Conservation (phyloP, 2,113 vertebrate genomes). For the Ornithorhynchus anatinus region DNA sequence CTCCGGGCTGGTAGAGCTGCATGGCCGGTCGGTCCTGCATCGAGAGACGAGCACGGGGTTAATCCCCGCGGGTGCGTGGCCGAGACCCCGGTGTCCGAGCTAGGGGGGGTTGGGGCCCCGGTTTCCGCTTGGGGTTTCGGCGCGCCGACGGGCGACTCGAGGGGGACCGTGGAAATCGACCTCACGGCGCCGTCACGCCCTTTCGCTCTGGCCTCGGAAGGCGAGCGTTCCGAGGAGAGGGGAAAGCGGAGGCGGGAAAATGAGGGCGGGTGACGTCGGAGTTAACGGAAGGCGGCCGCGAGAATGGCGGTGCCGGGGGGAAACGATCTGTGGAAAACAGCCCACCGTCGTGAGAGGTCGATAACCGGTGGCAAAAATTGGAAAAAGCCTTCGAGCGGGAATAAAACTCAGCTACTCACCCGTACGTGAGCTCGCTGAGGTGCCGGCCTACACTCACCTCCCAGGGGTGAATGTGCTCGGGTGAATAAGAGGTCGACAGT, state of each 20-base stretch:
- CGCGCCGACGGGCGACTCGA: not conserved
- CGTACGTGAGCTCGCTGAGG: not conserved
- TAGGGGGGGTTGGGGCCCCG: conserved; percentile 2
- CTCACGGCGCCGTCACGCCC: not conserved
- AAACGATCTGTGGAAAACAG: not conserved
- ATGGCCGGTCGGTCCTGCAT: conserved; percentile 89
- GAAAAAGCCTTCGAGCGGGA: not conserved
- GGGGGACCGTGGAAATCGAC: conserved; percentile 24
- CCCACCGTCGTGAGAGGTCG: not conserved
- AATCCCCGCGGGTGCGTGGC: not conserved
- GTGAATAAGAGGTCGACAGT: not conserved
- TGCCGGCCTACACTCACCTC: not conserved
- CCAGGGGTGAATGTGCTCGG: not conserved
- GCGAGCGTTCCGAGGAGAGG: conserved; percentile 34
- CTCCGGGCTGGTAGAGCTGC: conserved; percentile 91
- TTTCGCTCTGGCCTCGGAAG: conserved; percentile 44
- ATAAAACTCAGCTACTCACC: not conserved
- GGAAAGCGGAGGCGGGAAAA: not conserved
- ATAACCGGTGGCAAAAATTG: not conserved
- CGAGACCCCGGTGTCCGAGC: not conserved
- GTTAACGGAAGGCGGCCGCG: not conserved
- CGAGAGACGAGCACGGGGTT: conserved; percentile 48
- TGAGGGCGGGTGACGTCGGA: not conserved
- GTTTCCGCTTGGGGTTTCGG: conserved; percentile 8
- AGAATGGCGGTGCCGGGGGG: no score